phyloP scores from a whole-genome alignment of 2,797 vertebrate species.

The Sorex maritimensis region DNA sequence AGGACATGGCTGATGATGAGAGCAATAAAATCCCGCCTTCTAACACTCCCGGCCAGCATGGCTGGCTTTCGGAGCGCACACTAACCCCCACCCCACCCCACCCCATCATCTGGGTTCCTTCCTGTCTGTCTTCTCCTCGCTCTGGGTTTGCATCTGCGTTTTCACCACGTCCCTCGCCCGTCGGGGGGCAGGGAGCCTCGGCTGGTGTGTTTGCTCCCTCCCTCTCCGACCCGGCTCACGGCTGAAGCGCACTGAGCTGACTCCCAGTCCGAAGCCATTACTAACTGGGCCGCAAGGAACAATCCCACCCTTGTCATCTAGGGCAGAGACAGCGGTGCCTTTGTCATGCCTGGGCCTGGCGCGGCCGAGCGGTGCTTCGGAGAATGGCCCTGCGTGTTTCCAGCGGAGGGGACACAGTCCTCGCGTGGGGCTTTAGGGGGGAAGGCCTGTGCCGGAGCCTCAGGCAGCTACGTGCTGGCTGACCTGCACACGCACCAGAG shows the following conservation, averaged over 20 bases:
- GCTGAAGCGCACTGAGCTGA: neutral
- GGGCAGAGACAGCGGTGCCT: neutral
- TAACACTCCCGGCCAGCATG: neutral
- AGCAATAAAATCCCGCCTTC: neutral
- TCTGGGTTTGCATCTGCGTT: neutral
- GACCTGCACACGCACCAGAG: neutral
- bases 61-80: neutral
- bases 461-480: neutral
- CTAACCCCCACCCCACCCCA: neutral
- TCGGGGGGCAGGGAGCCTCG: too few relatives aligned
- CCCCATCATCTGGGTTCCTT: neutral
- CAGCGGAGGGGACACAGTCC: fast-evolving
- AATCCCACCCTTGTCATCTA: neutral
- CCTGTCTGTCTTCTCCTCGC: neutral
- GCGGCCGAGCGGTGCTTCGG: neutral
- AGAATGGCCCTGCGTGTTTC: neutral
- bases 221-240: neutral
- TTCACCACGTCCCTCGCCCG: too few relatives aligned
- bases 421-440: neutral
- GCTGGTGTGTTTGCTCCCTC: neutral
- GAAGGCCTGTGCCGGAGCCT: neutral
- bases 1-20: too few relatives aligned
- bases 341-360: neutral
- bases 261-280: neutral
- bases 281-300: neutral